phyloP scores from a whole-genome alignment of 2,797 vertebrate species.

The Poeciliopsis presidionis region DNA sequence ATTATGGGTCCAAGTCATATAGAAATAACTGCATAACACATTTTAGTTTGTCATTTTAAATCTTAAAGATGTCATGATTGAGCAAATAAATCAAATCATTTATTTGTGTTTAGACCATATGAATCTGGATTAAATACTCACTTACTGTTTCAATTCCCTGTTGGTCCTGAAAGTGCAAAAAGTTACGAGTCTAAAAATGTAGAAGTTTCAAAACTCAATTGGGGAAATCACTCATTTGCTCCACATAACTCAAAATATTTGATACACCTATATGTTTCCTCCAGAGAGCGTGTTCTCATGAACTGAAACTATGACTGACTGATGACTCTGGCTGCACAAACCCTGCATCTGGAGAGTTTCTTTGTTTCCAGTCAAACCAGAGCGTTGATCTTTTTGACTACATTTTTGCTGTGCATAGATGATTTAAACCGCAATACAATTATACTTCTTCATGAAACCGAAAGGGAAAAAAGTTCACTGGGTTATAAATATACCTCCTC shows the following conservation, averaged over 20 bases:
- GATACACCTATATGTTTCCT: not conserved
- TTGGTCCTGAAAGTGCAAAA: not conserved
- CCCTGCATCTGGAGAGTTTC: not conserved
- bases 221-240: conserved; percentile 8
- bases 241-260: not conserved
- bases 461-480: not conserved
- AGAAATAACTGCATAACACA: not conserved
- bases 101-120: not conserved
- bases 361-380: not conserved
- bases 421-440: not conserved
- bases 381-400: not conserved
- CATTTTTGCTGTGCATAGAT: conserved; percentile 1
- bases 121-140: not conserved
- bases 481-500: not conserved
- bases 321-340: not conserved
- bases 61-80: too few relatives aligned
- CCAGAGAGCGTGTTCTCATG: not conserved
- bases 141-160: not conserved
- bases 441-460: not conserved
- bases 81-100: not conserved
- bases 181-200: conserved; percentile 4
- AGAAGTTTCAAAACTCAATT: conserved; percentile 19
- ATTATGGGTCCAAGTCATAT: not conserved
- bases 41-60: too few relatives aligned
- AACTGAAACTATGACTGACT: conserved; percentile 1